Evolutionary conservation across 2,797 vertebrate species (phyloP).

Genomic region (Alosa sapidissima): DNA sequence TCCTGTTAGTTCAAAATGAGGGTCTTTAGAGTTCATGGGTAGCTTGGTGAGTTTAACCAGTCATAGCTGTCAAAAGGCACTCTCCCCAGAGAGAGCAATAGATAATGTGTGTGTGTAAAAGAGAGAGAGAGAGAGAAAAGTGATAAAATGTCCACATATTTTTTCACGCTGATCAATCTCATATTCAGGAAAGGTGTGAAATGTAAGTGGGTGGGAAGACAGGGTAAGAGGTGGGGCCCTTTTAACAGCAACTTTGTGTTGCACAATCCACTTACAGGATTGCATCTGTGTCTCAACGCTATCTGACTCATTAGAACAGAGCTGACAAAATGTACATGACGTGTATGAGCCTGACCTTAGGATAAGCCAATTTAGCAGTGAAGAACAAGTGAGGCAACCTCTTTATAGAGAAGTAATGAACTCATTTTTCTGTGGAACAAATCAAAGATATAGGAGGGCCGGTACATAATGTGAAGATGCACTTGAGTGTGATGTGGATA

Average conservation of each 20-base stretch:
- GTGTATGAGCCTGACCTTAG: background rate
- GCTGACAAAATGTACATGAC: background rate
- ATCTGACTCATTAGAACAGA: background rate
- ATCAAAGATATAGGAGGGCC: background rate
- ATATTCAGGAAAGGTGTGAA: background rate
- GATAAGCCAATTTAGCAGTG: background rate
- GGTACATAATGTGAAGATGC: too few relatives aligned
- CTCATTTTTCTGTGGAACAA: background rate
- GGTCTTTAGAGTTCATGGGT: background rate
- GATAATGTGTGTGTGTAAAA: background rate
- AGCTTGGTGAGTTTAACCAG: background rate
- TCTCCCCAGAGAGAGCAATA: background rate
- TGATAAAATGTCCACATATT: background rate
- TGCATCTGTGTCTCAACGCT: background rate
- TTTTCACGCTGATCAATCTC: background rate
- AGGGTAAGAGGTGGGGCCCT: background rate
- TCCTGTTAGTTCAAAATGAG: background rate
- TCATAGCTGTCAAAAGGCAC: background rate
- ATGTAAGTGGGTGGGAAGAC: background rate
- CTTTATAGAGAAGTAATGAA: background rate
- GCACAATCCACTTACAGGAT: background rate
- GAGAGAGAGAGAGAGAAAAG: background rate
- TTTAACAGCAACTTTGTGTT: background rate
- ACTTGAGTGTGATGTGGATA: too few relatives aligned
- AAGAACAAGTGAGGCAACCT: background rate